Evolutionary conservation across 1,140 invertebrate species (phyloP).

Genomic region (Plutomurus gul): DNA sequence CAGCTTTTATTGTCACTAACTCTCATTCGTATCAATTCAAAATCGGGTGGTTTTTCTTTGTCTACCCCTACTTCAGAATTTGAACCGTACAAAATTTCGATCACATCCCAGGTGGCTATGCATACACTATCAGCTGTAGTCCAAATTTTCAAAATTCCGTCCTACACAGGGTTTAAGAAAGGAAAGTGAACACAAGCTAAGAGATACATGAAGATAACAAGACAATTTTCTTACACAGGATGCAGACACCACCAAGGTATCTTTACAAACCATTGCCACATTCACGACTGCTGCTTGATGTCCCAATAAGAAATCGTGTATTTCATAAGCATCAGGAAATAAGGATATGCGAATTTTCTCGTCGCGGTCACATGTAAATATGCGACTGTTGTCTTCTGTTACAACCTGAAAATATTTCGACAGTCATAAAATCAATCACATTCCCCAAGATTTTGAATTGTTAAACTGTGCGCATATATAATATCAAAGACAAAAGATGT

Average conservation of each 20-base stretch:
- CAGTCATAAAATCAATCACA: neutral
- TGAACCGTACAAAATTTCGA: neutral
- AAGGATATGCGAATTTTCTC: conserved; percentile 32
- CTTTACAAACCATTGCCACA: neutral
- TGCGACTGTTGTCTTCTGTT: neutral
- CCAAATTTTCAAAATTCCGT: conserved; percentile 27
- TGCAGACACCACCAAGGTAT: neutral
- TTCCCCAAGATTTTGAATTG: neutral
- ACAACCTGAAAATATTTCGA: neutral
- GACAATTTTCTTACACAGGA: neutral
- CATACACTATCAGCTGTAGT: neutral
- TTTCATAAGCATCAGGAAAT: conserved; percentile 28
- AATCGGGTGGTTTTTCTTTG: neutral
- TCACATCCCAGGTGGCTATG: neutral
- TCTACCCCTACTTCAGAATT: too few relatives aligned
- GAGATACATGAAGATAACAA: neutral
- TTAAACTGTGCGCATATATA: neutral
- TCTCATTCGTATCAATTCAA: neutral
- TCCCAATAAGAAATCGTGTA: conserved; percentile 18
- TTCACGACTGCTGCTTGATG: conserved; percentile 16
- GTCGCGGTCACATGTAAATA: conserved; percentile 37
- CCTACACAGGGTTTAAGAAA: neutral
- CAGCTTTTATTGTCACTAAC: neutral
- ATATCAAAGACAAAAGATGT: neutral
- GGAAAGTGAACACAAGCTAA: neutral